These are phyloP conservation scores for Heteromurus nitidus DNA, from an alignment of 2,888 invertebrate species.

Conservation along the genomic window DNA sequence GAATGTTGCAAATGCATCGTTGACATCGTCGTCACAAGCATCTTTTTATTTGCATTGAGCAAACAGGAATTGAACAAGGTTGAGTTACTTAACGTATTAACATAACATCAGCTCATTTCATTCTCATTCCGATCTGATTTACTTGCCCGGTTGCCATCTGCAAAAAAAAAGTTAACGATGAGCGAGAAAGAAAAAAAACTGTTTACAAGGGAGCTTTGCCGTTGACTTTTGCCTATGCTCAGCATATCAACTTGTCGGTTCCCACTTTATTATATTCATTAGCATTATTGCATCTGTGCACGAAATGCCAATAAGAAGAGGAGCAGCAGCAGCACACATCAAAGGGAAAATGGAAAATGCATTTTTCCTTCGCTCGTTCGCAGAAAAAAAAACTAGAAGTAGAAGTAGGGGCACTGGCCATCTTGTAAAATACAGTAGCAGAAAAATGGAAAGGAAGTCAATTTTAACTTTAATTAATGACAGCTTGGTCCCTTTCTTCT, in stretches of 20 bases:
- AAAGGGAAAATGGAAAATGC: conserved; percentile 22
- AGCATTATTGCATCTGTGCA: conserved; percentile 57
- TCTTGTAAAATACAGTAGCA: conserved; percentile 50
- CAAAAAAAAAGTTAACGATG: conserved; percentile 42
- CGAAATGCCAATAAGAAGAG: conserved; percentile 47
- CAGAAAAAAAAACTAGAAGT: conserved; percentile 1
- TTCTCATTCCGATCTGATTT: conserved; percentile 37
- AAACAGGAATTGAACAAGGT: too few relatives aligned
- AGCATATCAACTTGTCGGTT: conserved; percentile 30
- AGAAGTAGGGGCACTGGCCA: conserved; percentile 40
- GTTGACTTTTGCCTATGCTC: too few relatives aligned
- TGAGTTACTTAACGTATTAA: too few relatives aligned
- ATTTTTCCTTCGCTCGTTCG: conserved; percentile 10
- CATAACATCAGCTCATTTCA: too few relatives aligned
- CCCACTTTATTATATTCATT: conserved; percentile 53
- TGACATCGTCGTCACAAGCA: too few relatives aligned
- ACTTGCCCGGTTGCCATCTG: conserved; percentile 47
- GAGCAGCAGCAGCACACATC: conserved; percentile 17
- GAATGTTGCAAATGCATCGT: conserved; percentile 23
- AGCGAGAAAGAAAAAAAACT: conserved; percentile 21
- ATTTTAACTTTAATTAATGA: conserved; percentile 61
- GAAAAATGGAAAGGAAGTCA: conserved; percentile 57
- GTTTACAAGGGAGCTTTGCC: conserved; percentile 8
- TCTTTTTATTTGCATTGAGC: too few relatives aligned
- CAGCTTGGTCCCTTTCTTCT: conserved; percentile 47